phyloP scores from a whole-genome alignment of 2,797 vertebrate species.

The Rhinophrynus dorsalis region DNA sequence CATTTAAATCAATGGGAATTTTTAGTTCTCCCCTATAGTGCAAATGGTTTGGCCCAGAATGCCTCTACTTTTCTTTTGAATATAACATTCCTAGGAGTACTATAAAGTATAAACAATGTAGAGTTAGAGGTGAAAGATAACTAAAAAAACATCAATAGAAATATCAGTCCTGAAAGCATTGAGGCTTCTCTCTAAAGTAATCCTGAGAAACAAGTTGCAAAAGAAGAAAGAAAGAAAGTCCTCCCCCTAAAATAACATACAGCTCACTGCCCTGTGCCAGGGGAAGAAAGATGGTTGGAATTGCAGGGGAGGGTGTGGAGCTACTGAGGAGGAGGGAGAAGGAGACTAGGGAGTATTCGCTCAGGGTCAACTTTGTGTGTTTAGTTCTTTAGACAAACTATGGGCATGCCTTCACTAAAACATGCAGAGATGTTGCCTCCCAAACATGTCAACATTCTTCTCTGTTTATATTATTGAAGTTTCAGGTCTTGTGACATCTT shows the following conservation, averaged over 20 bases:
- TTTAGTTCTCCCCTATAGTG: too few relatives aligned
- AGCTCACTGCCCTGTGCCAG: background rate
- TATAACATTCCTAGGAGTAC: too few relatives aligned
- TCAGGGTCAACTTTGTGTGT: constrained; percentile 7
- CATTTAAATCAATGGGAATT: too few relatives aligned
- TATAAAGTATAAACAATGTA: background rate
- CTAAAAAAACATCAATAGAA: background rate
- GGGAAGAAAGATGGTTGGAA: constrained; percentile 17
- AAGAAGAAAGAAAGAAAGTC: background rate
- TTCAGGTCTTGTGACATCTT: too few relatives aligned
- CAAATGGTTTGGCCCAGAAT: too few relatives aligned
- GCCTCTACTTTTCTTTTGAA: too few relatives aligned
- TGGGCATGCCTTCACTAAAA: background rate
- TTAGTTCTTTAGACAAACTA: background rate
- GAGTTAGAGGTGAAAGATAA: background rate
- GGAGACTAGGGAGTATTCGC: too few relatives aligned
- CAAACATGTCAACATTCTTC: background rate
- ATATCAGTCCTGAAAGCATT: background rate
- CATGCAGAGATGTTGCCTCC: background rate
- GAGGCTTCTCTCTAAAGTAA: background rate
- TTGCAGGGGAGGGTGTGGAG: constrained; percentile 23
- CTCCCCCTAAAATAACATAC: background rate
- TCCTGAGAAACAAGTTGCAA: background rate
- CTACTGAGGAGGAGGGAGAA: background rate
- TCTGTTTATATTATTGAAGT: background rate